Evolutionary conservation across 2,113 vertebrate species (phyloP), one percentile per base, ranked within the genome.

Genomic region (Suncus etruscus): DNA sequence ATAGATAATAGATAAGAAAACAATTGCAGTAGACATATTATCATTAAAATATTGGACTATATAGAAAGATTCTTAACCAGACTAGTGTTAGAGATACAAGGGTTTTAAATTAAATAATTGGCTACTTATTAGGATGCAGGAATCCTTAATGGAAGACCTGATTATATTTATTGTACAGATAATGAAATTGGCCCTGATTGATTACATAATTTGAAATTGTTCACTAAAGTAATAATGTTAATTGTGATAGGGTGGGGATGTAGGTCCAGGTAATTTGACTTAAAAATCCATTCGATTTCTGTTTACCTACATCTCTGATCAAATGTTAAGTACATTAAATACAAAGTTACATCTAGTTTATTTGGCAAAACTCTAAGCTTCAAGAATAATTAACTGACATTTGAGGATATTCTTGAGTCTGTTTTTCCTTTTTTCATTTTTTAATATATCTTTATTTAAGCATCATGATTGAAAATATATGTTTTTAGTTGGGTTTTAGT

Each of bases 101-200:
- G 7, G 6, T 72, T 32, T 68, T 54, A 86, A 48, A 73, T 65
- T 8, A 91, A 73, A 78, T 66, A 70, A 18, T 65, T 70, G 47
- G 39, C 47, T 73, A 83, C 18, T 12, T 86, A 50, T 25, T 65
- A 50, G 50, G 11, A 29, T 9, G 20, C 25, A 54, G 27, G 8
- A 74, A 77, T 1, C 0, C n/a, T 82, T 12, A 50, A 83, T 70
- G 51, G 76, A 18, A 87, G 48, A 15, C 45, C 1, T 81, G n/a
- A 80, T 79, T 83, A 50, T 83, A 51, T 8, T 77, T 54, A 79
- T 80, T 89, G 88, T 83, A 86, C 31, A 85, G 31, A 58, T 87
- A 29, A 77, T 58, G 18, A 73, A 91, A 90, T 54, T 66, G n/a
- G 81, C 9, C 4, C 61, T 65, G 25, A 77, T 15, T 73, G 25